Conservation (phyloP, 2,113 vertebrate genomes). For the Ciconia boyciana region DNA sequence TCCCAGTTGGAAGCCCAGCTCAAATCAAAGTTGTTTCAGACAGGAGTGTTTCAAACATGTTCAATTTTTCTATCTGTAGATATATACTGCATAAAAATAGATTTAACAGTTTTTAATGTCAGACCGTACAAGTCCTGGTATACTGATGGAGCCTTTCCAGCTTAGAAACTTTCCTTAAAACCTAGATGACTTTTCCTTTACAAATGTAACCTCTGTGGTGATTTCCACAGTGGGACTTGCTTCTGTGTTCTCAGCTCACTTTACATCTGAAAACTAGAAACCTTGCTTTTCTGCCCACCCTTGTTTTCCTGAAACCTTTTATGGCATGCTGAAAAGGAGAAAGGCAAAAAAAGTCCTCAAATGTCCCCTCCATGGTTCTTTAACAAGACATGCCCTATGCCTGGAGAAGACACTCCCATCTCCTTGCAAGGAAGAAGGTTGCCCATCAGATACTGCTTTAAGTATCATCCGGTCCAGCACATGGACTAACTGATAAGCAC, state of each 20-base stretch:
- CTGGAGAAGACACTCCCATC: neutral
- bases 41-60: neutral
- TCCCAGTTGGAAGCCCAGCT: neutral
- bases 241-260: neutral
- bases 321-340: neutral
- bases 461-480: neutral
- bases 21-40: neutral
- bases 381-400: neutral
- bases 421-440: neutral
- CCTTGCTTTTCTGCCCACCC: neutral
- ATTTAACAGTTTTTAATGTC: neutral
- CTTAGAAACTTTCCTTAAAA: neutral
- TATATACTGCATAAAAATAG: neutral
- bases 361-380: neutral
- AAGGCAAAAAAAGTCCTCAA: neutral
- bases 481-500: neutral
- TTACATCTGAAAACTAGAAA: neutral
- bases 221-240: neutral
- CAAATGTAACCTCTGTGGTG: neutral
- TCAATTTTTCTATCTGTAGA: neutral
- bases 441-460: neutral
- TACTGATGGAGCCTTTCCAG: neutral
- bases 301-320: neutral
- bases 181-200: neutral
- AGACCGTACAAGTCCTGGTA: neutral